Evolutionary conservation across 2,888 invertebrate genomes (phyloP), one percentile per base, ranked within the genome.

Genomic region (Pharmacophagus antenor): DNA sequence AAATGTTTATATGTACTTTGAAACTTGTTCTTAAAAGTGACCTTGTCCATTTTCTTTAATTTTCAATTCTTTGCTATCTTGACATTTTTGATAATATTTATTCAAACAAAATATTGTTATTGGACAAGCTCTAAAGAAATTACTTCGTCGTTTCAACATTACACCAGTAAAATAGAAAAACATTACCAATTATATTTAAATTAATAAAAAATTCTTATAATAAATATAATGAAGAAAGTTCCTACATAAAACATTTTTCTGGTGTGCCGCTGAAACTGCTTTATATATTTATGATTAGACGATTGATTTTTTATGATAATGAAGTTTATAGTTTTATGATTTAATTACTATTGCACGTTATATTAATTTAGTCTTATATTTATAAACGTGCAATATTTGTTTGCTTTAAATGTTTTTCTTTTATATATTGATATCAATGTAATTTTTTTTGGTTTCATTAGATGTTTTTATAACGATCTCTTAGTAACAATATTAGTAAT

Each of bases 371-470:
- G 20, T 37, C 59, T 58, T 51, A 47, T 15, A 15, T 25, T 52
- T 55, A 63, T 41, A 25, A 55, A 58, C 56, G 63, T 63, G 62
- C 57, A 63, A 51, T 58, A 62, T 62, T 61, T 58, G 22, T 53
- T 50, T 61, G 53, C 56, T 61, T 57, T 61, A 52, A 5, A 27
- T 53, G 27, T 61, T 37, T 55, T 37, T 20, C 25, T 46, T 37
- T 44, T 55, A 15, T 58, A 44, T 21, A 41, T 46, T 52, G 37
- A 37, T n/a, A 20, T 42, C 20, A 21, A 25, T 48, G 47, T 15
- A 46, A 21, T 23, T 27, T 53, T 25, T 18, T 58, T 17, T 47
- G 46, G 41, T 56, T 56, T 53, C n/a, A 42, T 50, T 27, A 21
- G 27, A 44, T 44, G 50, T 57, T 42, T 57, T 57, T 10, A 20